These are phyloP conservation scores for Dermochelys coriacea DNA, from an alignment of 2,797 vertebrate species.

Conservation along the genomic window DNA sequence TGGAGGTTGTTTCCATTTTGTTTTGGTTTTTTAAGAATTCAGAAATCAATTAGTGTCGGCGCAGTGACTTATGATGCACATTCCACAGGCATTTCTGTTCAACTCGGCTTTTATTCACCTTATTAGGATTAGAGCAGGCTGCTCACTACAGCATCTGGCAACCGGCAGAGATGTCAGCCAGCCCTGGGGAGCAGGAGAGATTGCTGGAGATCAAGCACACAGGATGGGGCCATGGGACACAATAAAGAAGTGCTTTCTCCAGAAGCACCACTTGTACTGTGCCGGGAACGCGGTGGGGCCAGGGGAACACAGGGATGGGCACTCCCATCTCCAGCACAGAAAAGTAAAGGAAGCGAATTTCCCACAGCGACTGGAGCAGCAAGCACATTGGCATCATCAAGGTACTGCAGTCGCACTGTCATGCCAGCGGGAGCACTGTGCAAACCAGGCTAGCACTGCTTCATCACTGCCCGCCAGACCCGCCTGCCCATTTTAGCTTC, in stretches of 20 bases:
- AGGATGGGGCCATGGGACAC: neutral
- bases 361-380: neutral
- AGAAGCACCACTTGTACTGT: neutral
- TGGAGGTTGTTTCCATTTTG: neutral
- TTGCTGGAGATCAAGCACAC: neutral
- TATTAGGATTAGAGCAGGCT: neutral
- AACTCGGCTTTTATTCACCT: neutral
- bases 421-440: neutral
- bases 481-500: neutral
- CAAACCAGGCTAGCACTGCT: neutral
- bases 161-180: accelerated
- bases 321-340: neutral
- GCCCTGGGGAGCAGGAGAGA: accelerated
- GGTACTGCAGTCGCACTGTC: no score
- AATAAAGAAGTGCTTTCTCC: neutral
- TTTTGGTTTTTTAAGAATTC: neutral
- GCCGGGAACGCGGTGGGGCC: neutral
- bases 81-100: neutral
- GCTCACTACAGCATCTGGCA: accelerated
- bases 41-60: no score
- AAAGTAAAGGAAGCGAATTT: neutral
- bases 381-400: neutral
- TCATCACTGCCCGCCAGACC: neutral
- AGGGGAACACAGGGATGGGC: neutral
- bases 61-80: accelerated